Conservation (phyloP, 2,113 vertebrate genomes). For the Desmodus rotundus region DNA sequence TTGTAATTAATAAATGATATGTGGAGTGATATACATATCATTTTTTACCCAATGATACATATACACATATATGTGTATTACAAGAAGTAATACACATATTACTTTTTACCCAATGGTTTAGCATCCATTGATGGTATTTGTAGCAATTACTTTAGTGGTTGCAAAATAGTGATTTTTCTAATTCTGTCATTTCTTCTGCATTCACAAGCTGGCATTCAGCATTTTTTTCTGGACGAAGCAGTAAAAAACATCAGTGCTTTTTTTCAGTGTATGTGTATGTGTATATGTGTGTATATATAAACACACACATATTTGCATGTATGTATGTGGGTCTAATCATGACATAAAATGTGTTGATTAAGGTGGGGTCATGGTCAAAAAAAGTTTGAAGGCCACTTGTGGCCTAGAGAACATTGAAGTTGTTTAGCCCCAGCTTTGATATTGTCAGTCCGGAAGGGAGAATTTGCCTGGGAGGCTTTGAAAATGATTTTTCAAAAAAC, state of each 20-base stretch:
- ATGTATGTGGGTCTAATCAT: background rate
- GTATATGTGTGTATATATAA: background rate
- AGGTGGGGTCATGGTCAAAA: background rate
- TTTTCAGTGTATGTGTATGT: background rate
- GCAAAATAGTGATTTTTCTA: conserved; percentile 32
- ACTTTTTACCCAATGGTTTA: conserved; percentile 20
- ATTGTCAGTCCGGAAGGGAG: background rate
- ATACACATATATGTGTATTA: too few relatives aligned
- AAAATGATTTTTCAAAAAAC: background rate
- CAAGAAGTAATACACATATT: too few relatives aligned
- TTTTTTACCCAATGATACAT: conserved; percentile 8
- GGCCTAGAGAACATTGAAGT: background rate
- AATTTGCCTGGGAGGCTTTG: conserved; percentile 6
- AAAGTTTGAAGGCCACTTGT: background rate
- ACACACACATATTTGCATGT: background rate
- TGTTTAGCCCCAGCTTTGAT: conserved; percentile 4
- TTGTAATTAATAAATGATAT: conserved; percentile 15
- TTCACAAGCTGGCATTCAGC: background rate
- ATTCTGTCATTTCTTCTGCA: background rate
- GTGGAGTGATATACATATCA: too few relatives aligned
- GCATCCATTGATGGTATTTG: background rate
- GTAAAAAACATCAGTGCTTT: conserved; percentile 1
- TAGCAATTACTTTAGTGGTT: conserved; percentile 9
- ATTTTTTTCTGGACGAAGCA: conserved; percentile 19
- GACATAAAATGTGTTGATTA: conserved; percentile 3